A percentile compares a stretch with the other conserved stretches of the same genome.
phyloP scores from a whole-genome alignment of 2,888 invertebrate species.

The Cerastoderma edule region DNA sequence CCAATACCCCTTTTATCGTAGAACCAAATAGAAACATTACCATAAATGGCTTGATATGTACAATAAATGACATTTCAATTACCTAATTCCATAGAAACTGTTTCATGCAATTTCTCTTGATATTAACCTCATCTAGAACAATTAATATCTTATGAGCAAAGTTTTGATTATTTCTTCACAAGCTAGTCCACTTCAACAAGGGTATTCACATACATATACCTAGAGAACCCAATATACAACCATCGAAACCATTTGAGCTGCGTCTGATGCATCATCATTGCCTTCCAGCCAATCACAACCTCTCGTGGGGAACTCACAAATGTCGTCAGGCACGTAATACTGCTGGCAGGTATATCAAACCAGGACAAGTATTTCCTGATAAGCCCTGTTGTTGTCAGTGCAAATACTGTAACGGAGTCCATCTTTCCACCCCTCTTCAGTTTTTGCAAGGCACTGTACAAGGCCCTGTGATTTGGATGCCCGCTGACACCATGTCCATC shows the following conservation, averaged over 20 bases:
- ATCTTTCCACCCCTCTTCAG: constrained; percentile 29
- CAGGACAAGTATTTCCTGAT: constrained; percentile 92
- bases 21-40: too few relatives aligned
- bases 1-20: too few relatives aligned
- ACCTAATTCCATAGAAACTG: background rate
- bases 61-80: too few relatives aligned
- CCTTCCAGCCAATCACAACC: constrained; percentile 85
- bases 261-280: constrained; percentile 94
- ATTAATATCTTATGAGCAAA: background rate
- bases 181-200: constrained; percentile 84
- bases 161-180: background rate
- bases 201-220: constrained; percentile 96
- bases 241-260: constrained; percentile 98
- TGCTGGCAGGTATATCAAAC: constrained; percentile 90
- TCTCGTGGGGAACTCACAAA: constrained; percentile 55
- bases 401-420: constrained; percentile 86
- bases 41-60: too few relatives aligned
- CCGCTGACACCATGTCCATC: constrained; percentile 96
- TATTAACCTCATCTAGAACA: background rate
- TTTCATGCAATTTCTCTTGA: constrained; percentile 12
- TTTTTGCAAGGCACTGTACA: constrained; percentile 77
- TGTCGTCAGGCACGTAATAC: constrained; percentile 57
- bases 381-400: constrained; percentile 93
- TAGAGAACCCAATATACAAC: constrained; percentile 94
- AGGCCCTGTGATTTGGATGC: constrained; percentile 93